Evolutionary conservation across 2,113 vertebrate species (phyloP), one percentile per base, ranked within the genome.

Genomic region (Collichthys lucidus): DNA sequence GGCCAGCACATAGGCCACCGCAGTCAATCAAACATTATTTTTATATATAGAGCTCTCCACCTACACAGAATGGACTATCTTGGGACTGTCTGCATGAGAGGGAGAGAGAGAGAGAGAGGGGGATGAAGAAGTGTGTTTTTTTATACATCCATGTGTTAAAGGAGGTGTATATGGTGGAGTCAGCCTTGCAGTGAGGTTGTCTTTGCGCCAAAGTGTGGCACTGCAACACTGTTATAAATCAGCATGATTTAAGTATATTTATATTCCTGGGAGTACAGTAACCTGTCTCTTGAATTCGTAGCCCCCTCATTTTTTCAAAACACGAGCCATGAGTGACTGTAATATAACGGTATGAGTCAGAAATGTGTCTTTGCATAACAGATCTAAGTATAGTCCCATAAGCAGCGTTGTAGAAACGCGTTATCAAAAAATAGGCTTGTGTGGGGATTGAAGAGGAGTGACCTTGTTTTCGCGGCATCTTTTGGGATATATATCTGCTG

Each of bases 21-120:
- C 87, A 91, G 92, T 93, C 93, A 90, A 86, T 94, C 92, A 90
- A 83, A 68, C 73, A 60, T 81, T 81, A 35, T 89, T 86, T 89
- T 86, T 84, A 80, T 84, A 80, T 84, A 80, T 86, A 80, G 79
- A 73, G 72, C 81, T 65, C 63, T 79, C 84, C 80, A 78, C 85
- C 83, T 74, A 80, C 84, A 79, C 77, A 66, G 44, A 72, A 26
- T 49, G 19, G 40, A 81, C 66, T 85, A 78, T 85, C 74, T 71
- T 57, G 9, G 61, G 20, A 69, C 72, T 67, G 79, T 72, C 55
- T 78, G 79, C 57, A 60, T 55, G 66, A 49, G 71, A 16, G 46
- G 17, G 26, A 26, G 26, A 26, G 26, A 26, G 26, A 74, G n/a
- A 40, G 44, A 71, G 29, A 47, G 11, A 26, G 6, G 24, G 31